Evolutionary conservation across 2,888 invertebrate species (phyloP), one percentile per base, ranked within the genome.

Genomic region (Spilosoma lubricipeda): DNA sequence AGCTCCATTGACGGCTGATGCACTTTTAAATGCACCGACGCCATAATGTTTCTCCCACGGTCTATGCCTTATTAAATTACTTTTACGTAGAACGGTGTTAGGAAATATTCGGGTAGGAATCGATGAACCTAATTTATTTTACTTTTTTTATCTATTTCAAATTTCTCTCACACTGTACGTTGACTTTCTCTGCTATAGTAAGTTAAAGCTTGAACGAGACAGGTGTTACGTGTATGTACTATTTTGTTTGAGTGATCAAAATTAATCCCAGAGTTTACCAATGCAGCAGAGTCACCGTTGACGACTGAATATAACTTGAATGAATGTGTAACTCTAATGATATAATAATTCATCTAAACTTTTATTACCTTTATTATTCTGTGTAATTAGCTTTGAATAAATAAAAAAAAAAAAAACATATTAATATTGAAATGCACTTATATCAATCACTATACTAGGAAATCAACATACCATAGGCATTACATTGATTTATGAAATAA

Each of bases 11-110:
- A 64, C 75, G 75, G 77, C 76, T 93, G 91, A 92, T 93, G 93
- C 88, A 86, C 87, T 93, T 92, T 91, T 92, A 91, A 93, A 92
- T 88, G 90, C 89, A 86, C 86, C 80, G 79, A 77, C 84, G 85
- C 80, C 76, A 74, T 83, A 85, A 83, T 78, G 80, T 76, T 65
- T 85, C 87, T 92, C 92, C 90, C 92, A 92, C 91, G 90, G 86
- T 82, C 77, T 77, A 80, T 82, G 83, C 77, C 79, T 86, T 85
- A 88, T 89, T 89, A 87, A 86, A 87, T 83, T 80, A 85, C 86
- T 82, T 84, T 87, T 86, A 87, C 77, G 81, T 74, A 76, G 80
- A 82, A 83, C 63, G 20, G 76, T 75, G 82, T 80, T 79, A 80
- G 65, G 71, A 74, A 79, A 76, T 75, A 73, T 85, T 71, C 67